Conservation (phyloP, 2,797 vertebrate genomes). For the Discoglossus pictus region DNA sequence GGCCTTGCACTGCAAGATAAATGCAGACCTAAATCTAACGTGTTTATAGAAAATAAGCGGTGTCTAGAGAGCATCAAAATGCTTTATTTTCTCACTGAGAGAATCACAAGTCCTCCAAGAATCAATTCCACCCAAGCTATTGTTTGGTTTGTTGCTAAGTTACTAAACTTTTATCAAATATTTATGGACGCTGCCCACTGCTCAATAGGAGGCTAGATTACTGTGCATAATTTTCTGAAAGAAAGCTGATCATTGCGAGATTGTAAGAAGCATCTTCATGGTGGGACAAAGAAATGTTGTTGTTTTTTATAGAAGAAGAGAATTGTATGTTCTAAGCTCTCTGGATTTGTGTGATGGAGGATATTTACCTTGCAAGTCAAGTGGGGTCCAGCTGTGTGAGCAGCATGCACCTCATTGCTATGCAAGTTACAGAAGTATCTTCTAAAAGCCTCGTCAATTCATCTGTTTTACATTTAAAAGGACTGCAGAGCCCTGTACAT, state of each 20-base stretch:
- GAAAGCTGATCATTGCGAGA: neutral
- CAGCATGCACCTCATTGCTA: slow-evolving; percentile 26
- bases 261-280: neutral
- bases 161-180: slow-evolving; percentile 47
- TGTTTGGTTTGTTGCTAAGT: slow-evolving; percentile 41
- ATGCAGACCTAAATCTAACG: slow-evolving; percentile 47
- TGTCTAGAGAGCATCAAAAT: slow-evolving; percentile 51
- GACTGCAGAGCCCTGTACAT: neutral
- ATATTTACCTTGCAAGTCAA: slow-evolving; percentile 24
- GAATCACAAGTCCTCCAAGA: slow-evolving; percentile 35
- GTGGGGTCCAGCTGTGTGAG: slow-evolving; percentile 19
- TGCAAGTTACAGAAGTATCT: slow-evolving; percentile 18
- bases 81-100: slow-evolving; percentile 44
- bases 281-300: slow-evolving; percentile 3
- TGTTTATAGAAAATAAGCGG: slow-evolving; percentile 51
- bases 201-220: slow-evolving; percentile 24
- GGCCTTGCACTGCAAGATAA: slow-evolving; percentile 49
- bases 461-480: slow-evolving; percentile 35
- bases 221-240: slow-evolving; percentile 24
- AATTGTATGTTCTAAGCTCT: slow-evolving; percentile 3
- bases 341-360: neutral
- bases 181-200: slow-evolving; percentile 21
- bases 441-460: slow-evolving; percentile 24
- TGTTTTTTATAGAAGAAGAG: slow-evolving; percentile 11
- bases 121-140: slow-evolving; percentile 30